Conservation (phyloP, 92 coral and sea anemone species). For the Porites lobata region DNA sequence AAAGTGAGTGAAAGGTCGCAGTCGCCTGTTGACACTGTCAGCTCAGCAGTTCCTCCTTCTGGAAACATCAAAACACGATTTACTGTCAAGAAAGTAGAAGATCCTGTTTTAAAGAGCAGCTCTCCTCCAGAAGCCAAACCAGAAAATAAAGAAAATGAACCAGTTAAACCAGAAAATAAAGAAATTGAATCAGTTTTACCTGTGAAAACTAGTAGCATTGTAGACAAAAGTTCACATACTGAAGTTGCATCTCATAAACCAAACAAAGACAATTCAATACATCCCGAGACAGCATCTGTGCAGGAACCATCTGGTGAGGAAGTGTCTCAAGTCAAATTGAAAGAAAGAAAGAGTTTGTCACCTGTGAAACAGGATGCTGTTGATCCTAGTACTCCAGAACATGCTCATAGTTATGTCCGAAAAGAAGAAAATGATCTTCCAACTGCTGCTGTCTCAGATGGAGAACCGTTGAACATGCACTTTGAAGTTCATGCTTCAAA, state of each 20-base stretch:
- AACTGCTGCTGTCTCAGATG: not conserved
- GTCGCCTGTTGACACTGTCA: not conserved
- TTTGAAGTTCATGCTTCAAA: constrained; percentile 15
- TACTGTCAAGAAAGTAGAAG: constrained; percentile 45
- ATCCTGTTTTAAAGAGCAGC: constrained; percentile 8
- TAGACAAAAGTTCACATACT: not conserved
- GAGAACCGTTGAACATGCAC: not conserved
- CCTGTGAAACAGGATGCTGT: not conserved
- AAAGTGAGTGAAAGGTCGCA: not conserved
- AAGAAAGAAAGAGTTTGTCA: not conserved
- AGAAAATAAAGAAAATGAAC: constrained; percentile 13
- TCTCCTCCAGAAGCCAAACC: constrained; percentile 1
- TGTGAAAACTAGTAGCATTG: not conserved
- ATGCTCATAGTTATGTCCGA: not conserved
- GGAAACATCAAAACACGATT: constrained; percentile 20
- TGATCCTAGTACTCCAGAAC: not conserved
- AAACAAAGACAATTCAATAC: constrained; percentile 4
- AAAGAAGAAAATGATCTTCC: not conserved
- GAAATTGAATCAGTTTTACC: not conserved
- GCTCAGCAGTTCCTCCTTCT: not conserved
- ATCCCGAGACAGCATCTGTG: constrained; percentile 1
- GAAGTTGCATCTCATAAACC: not conserved
- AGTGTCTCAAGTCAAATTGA: not conserved
- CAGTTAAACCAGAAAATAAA: not conserved
- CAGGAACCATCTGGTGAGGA: constrained; percentile 2